Evolutionary conservation across 2,888 invertebrate species (phyloP).

Genomic region (Hydroisotoma schaefferi): DNA sequence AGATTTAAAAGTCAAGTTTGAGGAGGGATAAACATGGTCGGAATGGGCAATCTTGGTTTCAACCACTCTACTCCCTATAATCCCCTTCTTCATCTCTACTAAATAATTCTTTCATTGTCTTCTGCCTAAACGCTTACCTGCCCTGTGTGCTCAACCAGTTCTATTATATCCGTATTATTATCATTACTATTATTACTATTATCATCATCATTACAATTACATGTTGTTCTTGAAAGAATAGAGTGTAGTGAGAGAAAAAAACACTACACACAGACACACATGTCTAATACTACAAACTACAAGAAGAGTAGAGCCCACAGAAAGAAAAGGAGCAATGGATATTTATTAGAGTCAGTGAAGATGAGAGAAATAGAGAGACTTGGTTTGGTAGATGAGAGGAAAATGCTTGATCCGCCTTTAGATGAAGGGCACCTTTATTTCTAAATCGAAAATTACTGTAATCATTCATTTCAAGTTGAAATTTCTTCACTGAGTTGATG

Average conservation of each 20-base stretch:
- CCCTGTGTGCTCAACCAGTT: too few species aligned
- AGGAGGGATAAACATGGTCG: constrained; percentile 10
- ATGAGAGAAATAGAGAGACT: constrained; percentile 24
- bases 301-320: too few species aligned
- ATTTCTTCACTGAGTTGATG: constrained; percentile 49
- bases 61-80: neutral
- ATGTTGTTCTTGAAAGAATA: too few species aligned
- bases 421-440: constrained; percentile 47
- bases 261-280: too few species aligned
- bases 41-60: constrained; percentile 2
- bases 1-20: constrained; percentile 42
- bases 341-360: neutral
- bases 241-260: too few species aligned
- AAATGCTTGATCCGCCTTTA: constrained; percentile 49
- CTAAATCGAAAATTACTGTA: constrained; percentile 49
- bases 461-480: constrained; percentile 49
- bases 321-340: neutral
- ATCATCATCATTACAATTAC: too few species aligned
- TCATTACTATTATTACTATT: too few species aligned
- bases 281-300: too few species aligned
- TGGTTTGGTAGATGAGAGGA: constrained; percentile 20
- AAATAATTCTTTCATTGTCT: too few species aligned
- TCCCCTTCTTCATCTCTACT: neutral
- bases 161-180: too few species aligned
- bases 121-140: too few species aligned